Evolutionary conservation across 2,797 vertebrate species (phyloP), one percentile per base, ranked within the genome.

Genomic region (Gambusia yucatana): DNA sequence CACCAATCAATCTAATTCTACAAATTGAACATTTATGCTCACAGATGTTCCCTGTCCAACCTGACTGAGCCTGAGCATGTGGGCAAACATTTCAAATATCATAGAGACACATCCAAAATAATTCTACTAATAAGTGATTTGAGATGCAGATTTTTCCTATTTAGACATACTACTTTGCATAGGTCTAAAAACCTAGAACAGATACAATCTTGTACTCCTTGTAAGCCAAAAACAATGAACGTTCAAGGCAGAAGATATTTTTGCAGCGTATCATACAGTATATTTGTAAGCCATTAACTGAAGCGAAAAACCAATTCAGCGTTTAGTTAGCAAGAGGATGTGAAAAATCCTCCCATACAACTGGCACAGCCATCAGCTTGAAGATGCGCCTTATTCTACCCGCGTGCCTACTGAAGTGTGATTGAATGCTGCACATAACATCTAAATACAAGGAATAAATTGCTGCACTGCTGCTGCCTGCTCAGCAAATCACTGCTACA

Each of bases 401-500:
- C 86, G 84, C 77, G 82, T 46, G 73, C 89, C 88, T 89, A 86
- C 86, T 80, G 84, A 78, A 48, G 83, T 76, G 65, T 87, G 89
- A 92, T 82, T 86, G 86, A 94, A 89, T 78, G 86, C 84, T 79
- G 89, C 89, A 85, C 89, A 90, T 91, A 91, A 89, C 85, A 86
- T 92, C 87, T 93, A 92, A 93, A 95, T 92, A 90, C 90, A 87
- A 86, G 81, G 91, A 95, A 92, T 89, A 95, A 95, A 96, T 92
- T 91, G 93, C 78, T 78, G 81, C 85, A 79, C 88, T 82, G 80
- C 79, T 84, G 82, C 87, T 94, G 94, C 89, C 92, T 93, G 91
- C 92, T 96, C 95, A 96, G 95, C 93, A 95, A 82, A 80, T 89
- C 82, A 89, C 88, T 92, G 87, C 89, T 91, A 88, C 91, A 94